These are phyloP conservation scores for Helostoma temminkii DNA, from an alignment of 2,797 vertebrate genomes.

Conservation along the genomic window DNA sequence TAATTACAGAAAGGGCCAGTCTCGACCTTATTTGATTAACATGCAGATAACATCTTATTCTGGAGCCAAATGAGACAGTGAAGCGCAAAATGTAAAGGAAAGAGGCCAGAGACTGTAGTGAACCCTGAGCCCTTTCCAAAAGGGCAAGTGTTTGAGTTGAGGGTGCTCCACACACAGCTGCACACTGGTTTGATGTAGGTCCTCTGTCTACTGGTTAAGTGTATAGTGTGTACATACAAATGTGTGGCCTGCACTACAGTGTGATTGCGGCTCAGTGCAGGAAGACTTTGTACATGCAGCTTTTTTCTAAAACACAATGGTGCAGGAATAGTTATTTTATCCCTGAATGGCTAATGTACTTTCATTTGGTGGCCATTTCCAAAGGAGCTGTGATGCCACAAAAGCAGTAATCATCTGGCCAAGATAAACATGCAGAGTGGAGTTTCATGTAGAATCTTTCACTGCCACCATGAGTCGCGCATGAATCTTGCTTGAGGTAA, in stretches of 20 bases:
- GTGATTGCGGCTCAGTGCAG: no score
- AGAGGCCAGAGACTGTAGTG: no score
- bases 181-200: slow-evolving; percentile 31
- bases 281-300: no score
- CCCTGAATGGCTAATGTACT: slow-evolving; percentile 79
- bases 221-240: not conserved
- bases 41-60: no score
- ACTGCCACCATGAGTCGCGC: not conserved
- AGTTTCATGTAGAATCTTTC: slow-evolving; percentile 51
- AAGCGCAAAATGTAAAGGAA: not conserved
- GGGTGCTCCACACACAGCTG: not conserved
- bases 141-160: slow-evolving; percentile 35
- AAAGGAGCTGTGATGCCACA: slow-evolving; percentile 57
- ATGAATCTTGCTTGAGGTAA: no score
- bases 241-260: no score
- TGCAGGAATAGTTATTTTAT: slow-evolving; percentile 77
- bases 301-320: slow-evolving; percentile 76
- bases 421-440: slow-evolving; percentile 61
- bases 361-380: slow-evolving; percentile 82
- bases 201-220: slow-evolving; percentile 34
- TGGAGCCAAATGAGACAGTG: no score
- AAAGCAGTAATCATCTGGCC: slow-evolving; percentile 58
- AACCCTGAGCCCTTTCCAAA: slow-evolving; percentile 45
- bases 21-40: slow-evolving; percentile 5
- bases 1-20: slow-evolving; percentile 12